Percentiles rank a stretch among this genome's conserved stretches.
These are phyloP conservation scores for Nebria ingens DNA, from an alignment of 1,140 invertebrate species.

Conservation along the genomic window DNA sequence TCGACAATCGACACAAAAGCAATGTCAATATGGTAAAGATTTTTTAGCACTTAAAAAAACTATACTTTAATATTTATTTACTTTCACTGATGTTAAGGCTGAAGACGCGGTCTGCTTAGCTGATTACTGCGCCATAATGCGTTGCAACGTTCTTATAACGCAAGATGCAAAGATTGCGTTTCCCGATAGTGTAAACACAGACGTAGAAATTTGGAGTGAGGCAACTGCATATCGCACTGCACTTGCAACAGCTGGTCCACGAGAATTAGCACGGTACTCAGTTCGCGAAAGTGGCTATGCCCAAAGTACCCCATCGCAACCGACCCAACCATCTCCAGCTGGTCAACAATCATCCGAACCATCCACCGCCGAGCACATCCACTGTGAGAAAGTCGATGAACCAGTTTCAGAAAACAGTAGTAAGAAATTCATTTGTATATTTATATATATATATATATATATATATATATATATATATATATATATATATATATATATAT, in stretches of 20 bases:
- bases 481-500: too few species aligned
- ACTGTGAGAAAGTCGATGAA: neutral
- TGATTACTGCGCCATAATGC: slow-evolving; percentile 91
- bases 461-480: too few species aligned
- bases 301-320: neutral
- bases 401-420: neutral
- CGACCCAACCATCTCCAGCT: neutral
- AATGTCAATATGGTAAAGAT: slow-evolving; percentile 67
- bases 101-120: slow-evolving; percentile 84
- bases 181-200: slow-evolving; percentile 50
- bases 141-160: slow-evolving; percentile 76
- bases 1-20: slow-evolving; percentile 79
- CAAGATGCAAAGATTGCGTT: slow-evolving; percentile 51
- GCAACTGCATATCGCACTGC: slow-evolving; percentile 54
- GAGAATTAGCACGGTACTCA: slow-evolving; percentile 30
- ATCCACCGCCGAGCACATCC: neutral
- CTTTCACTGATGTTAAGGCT: slow-evolving; percentile 44
- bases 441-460: too few species aligned
- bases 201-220: slow-evolving; percentile 66
- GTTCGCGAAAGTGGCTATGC: neutral
- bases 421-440: too few species aligned
- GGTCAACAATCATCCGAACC: neutral
- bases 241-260: slow-evolving; percentile 42
- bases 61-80: slow-evolving; percentile 14
- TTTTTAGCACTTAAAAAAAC: too few species aligned